Conservation (phyloP, 2,888 invertebrate species). For the Seladonia tumulorum region DNA sequence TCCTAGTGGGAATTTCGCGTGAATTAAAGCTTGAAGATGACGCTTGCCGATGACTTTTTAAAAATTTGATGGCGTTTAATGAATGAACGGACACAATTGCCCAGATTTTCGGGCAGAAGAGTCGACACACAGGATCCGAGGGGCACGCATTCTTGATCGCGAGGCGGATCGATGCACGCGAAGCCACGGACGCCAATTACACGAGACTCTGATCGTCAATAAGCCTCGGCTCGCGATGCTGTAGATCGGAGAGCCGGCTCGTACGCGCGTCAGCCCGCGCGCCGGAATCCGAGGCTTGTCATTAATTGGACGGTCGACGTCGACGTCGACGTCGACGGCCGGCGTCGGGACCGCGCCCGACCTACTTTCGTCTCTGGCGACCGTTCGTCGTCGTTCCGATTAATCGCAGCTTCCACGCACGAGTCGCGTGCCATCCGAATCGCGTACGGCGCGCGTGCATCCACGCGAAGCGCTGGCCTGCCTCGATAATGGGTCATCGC, state of each 20-base stretch:
- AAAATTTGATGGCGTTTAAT: too few species aligned
- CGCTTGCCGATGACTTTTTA: too few species aligned
- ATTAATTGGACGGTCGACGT: conserved; percentile 60
- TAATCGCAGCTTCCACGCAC: conserved; percentile 21
- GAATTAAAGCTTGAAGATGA: too few species aligned
- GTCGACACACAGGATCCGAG: not conserved
- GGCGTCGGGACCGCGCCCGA: conserved; percentile 16
- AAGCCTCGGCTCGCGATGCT: conserved; percentile 5
- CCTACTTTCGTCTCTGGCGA: conserved; percentile 44
- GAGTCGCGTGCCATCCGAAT: conserved; percentile 32
- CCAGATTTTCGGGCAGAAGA: not conserved
- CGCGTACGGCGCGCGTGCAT: conserved; percentile 8
- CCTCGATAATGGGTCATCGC: not conserved
- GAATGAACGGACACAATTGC: not conserved
- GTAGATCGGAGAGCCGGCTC: not conserved
- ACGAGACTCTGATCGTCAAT: conserved; percentile 2
- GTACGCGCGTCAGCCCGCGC: conserved; percentile 12
- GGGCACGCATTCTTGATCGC: not conserved
- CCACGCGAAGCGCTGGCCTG: not conserved
- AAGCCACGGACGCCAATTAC: conserved; percentile 11
- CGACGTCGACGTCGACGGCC: conserved; percentile 28
- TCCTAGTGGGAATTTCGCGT: too few species aligned
- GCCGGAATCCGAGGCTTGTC: conserved; percentile 63
- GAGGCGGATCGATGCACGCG: not conserved
- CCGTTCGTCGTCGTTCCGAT: conserved; percentile 21